Evolutionary conservation across 1,140 invertebrate genomes (phyloP).

Genomic region (Oedothorax gibbosus): DNA sequence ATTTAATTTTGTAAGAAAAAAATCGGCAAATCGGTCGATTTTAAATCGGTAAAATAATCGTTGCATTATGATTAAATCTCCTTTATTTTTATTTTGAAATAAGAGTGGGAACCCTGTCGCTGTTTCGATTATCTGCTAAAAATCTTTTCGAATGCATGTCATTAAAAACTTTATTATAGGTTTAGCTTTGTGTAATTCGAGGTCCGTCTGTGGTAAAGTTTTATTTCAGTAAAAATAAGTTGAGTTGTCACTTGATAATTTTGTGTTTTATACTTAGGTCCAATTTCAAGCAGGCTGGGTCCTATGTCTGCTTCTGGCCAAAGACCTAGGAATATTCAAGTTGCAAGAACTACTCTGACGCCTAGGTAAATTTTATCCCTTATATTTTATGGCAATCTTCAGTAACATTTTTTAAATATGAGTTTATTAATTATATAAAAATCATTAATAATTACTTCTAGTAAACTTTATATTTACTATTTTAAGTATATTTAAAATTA

Average conservation of each 20-base stretch:
- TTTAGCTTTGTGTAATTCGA: background rate
- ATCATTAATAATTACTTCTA: too few relatives aligned
- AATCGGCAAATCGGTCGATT: too few relatives aligned
- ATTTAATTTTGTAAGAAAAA: too few relatives aligned
- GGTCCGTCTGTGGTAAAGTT: background rate
- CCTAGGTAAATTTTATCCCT: conserved; percentile 28
- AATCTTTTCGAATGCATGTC: background rate
- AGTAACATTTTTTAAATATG: too few relatives aligned
- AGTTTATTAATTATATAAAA: too few relatives aligned
- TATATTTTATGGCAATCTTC: background rate
- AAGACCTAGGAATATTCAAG: background rate
- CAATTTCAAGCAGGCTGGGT: conserved; percentile 4
- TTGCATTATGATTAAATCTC: too few relatives aligned
- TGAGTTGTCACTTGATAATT: background rate
- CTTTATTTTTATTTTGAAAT: too few relatives aligned
- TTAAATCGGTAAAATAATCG: too few relatives aligned
- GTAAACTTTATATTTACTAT: too few relatives aligned
- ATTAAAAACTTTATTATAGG: background rate
- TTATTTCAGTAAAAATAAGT: background rate
- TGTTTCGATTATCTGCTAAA: background rate
- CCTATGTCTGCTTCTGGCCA: conserved; percentile 16
- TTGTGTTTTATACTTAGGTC: conserved; percentile 1
- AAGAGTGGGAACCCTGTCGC: too few relatives aligned
- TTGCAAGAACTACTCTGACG: conserved; percentile 31
- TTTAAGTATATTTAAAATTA: too few relatives aligned